These are phyloP conservation scores for Lucilia sericata DNA, from an alignment of 1,140 invertebrate species.

Conservation along the genomic window DNA sequence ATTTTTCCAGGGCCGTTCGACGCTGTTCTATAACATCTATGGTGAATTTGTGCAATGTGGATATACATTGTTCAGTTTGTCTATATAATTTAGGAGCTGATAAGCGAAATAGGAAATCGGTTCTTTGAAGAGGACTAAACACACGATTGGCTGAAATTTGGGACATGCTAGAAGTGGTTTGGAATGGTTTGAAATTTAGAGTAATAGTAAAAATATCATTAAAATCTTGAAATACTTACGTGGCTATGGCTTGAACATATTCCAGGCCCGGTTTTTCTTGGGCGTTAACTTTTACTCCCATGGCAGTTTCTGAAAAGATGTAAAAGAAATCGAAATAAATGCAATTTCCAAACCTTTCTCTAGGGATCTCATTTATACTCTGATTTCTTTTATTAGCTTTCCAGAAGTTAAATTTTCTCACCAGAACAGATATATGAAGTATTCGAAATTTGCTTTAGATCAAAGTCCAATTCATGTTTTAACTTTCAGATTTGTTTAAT, in stretches of 20 bases:
- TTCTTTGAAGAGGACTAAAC: constrained; percentile 53
- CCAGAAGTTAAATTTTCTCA: too few species aligned
- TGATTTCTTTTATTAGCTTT: too few species aligned
- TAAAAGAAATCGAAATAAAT: constrained; percentile 80
- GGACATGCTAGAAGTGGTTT: constrained; percentile 52
- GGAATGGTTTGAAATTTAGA: too few species aligned
- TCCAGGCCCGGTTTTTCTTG: constrained; percentile 75
- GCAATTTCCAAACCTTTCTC: constrained; percentile 77
- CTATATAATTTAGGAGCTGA: constrained; percentile 62
- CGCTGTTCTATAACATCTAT: constrained; percentile 71
- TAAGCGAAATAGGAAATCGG: constrained; percentile 51
- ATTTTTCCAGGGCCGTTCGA: constrained; percentile 59
- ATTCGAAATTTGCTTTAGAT: too few species aligned
- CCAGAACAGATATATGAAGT: too few species aligned
- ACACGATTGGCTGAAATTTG: constrained; percentile 56
- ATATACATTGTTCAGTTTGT: constrained; percentile 71
- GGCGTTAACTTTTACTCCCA: constrained; percentile 80
- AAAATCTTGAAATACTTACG: constrained; percentile 69
- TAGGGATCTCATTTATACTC: too few species aligned
- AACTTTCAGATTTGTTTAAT: too few species aligned
- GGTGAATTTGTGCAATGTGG: constrained; percentile 78
- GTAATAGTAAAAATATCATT: constrained; percentile 49
- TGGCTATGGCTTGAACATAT: constrained; percentile 77
- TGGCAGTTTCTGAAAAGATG: constrained; percentile 77
- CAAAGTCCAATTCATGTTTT: too few species aligned